phyloP scores from a whole-genome alignment of 2,797 vertebrate species.

The Ptychadena robeensis region DNA sequence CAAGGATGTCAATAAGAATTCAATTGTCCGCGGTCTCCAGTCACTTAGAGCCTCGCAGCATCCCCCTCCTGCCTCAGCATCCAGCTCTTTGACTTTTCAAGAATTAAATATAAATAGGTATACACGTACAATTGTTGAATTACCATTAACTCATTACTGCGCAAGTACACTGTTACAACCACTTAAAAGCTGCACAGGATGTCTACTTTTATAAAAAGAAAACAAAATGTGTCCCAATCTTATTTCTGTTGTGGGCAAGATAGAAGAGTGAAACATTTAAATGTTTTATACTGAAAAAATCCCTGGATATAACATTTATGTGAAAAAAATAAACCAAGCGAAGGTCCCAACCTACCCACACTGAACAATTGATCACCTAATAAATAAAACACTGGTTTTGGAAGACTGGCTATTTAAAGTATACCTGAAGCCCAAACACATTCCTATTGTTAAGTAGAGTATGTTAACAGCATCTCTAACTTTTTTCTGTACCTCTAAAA shows the following conservation, averaged over 20 bases:
- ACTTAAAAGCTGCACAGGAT: not conserved
- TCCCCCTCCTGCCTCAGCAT: slow-evolving; percentile 67
- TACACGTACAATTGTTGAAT: slow-evolving; percentile 1
- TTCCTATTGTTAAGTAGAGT: too few species aligned
- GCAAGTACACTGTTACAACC: not conserved
- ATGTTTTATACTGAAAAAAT: too few species aligned
- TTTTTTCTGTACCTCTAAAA: too few species aligned
- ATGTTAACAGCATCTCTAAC: too few species aligned
- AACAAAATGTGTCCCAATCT: not conserved
- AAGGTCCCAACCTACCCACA: too few species aligned
- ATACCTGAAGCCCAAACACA: too few species aligned
- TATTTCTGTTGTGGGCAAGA: not conserved
- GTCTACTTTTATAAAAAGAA: not conserved
- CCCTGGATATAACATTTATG: too few species aligned
- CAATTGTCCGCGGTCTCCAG: slow-evolving; percentile 78
- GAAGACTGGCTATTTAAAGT: too few species aligned
- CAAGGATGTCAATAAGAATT: slow-evolving; percentile 84
- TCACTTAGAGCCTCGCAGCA: slow-evolving; percentile 79
- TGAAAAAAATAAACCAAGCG: too few species aligned
- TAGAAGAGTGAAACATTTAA: too few species aligned
- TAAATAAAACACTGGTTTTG: too few species aligned
- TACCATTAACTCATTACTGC: slow-evolving; percentile 42
- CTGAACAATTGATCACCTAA: too few species aligned
- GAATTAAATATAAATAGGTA: slow-evolving; percentile 68
- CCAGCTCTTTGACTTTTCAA: slow-evolving; percentile 74